Conservation (phyloP, 2,797 vertebrate genomes). For the Silurus lanzhouensis region DNA sequence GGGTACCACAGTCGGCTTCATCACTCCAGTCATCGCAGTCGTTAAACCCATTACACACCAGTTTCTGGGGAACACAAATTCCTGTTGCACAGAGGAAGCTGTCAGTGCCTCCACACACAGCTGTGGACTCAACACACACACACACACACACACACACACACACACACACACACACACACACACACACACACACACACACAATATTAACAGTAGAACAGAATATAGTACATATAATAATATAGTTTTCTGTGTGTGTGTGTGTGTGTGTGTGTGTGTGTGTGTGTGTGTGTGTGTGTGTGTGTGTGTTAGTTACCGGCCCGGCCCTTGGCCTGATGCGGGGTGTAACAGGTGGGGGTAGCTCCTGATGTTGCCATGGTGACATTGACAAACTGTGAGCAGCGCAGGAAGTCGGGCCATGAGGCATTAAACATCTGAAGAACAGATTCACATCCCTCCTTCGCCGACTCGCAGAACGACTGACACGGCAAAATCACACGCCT, state of each 20-base stretch:
- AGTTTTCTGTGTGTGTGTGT: neutral
- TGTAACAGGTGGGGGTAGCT: conserved; percentile 75
- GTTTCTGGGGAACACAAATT: conserved; percentile 83
- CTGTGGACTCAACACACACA: conserved; percentile 61
- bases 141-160: neutral
- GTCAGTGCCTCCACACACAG: conserved; percentile 79
- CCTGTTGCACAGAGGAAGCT: conserved; percentile 86
- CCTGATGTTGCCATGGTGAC: neutral
- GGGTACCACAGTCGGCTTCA: conserved; percentile 84
- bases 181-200: neutral
- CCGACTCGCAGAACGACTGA: conserved; percentile 87
- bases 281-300: too few relatives aligned
- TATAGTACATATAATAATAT: neutral
- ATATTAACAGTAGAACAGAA: neutral
- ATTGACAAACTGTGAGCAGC: conserved; percentile 87
- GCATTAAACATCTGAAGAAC: conserved; percentile 90
- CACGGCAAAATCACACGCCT: conserved; percentile 85
- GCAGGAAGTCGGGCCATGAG: conserved; percentile 91
- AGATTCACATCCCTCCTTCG: conserved; percentile 88
- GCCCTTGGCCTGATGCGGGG: conserved; percentile 79
- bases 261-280: too few relatives aligned
- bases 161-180: neutral
- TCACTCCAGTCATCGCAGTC: conserved; percentile 97
- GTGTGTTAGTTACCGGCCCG: conserved; percentile 76
- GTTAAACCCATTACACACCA: conserved; percentile 91